Evolutionary conservation across 2,113 vertebrate species (phyloP).

Genomic region (Pachypanchax playfairii): DNA sequence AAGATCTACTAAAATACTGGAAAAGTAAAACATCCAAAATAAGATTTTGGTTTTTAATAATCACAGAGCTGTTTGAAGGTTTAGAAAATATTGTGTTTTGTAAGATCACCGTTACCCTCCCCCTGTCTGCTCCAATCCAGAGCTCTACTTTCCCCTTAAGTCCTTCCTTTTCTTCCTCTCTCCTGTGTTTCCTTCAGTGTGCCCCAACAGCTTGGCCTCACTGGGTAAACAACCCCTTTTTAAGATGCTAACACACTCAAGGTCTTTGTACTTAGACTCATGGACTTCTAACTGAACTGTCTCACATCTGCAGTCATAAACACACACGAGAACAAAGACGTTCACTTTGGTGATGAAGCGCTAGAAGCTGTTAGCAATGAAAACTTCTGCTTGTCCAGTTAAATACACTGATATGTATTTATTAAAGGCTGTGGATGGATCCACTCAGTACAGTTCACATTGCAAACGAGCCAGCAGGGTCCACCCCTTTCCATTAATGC

Average conservation of each 20-base stretch:
- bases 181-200: conserved; percentile 4
- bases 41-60: not conserved
- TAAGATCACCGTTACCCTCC: conserved; percentile 36
- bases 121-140: conserved; percentile 53
- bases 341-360: not conserved
- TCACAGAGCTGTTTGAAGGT: not conserved
- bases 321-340: not conserved
- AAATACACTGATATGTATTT: conserved; percentile 1
- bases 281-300: conserved; percentile 7
- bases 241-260: conserved; percentile 30
- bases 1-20: too few species aligned
- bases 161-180: not conserved
- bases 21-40: not conserved
- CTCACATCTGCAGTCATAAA: not conserved
- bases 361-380: not conserved
- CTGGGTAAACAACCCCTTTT: conserved; percentile 39
- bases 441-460: conserved; percentile 7
- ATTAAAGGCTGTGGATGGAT: not conserved
- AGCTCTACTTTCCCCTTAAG: conserved; percentile 12
- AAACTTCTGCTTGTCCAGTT: not conserved
- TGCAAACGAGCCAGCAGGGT: conserved; percentile 3
- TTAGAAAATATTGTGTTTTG: conserved; percentile 28
- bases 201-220: conserved; percentile 38
- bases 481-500: too few species aligned
- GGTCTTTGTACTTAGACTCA: conserved; percentile 29